Evolutionary conservation across 2,113 vertebrate genomes (phyloP).

Genomic region (Tyto alba): DNA sequence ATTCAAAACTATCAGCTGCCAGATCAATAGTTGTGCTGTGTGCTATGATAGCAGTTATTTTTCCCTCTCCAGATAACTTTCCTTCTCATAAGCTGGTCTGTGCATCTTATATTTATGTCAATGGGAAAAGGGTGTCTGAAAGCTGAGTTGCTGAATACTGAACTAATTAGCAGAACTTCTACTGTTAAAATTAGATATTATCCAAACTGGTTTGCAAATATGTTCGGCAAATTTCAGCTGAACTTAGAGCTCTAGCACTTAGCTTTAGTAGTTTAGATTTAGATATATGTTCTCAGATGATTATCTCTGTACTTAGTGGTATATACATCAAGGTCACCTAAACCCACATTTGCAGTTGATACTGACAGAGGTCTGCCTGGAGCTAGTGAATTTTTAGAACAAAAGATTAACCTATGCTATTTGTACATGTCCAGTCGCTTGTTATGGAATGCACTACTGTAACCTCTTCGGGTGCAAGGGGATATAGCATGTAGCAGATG

Average conservation of each 20-base stretch:
- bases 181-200: slow-evolving; percentile 39
- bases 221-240: background rate
- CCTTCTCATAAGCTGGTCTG: background rate
- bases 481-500: background rate
- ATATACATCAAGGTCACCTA: background rate
- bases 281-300: background rate
- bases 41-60: background rate
- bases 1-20: background rate
- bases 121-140: background rate
- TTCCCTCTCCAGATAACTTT: background rate
- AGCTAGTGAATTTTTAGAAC: slow-evolving; percentile 13
- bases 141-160: background rate
- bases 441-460: background rate
- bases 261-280: background rate
- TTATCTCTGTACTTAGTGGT: background rate
- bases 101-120: background rate
- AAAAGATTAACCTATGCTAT: slow-evolving; percentile 5
- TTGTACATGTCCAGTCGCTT: background rate
- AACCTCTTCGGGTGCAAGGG: background rate
- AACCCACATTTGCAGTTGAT: background rate
- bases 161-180: slow-evolving; percentile 31
- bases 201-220: slow-evolving; percentile 1
- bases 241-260: background rate
- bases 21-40: background rate
- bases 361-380: background rate